Percentiles rank a stretch among this genome's conserved stretches.
phyloP scores from a whole-genome alignment of 30 jellyfish, hydroid and myxozoan species.

The Morbakka virulenta region DNA sequence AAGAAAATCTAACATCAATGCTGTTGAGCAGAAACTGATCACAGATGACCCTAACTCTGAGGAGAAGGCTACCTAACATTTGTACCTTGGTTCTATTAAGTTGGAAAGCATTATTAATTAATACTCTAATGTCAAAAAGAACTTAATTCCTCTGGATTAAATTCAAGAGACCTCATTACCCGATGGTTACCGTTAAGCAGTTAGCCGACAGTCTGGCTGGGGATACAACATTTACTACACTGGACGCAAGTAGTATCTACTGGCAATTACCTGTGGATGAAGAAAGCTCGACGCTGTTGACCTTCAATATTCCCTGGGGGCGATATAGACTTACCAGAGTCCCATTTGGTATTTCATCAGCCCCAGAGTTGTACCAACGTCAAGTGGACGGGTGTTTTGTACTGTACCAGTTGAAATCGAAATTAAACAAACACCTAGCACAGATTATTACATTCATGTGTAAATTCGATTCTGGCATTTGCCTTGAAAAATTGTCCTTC shows the following conservation, averaged over 20 bases:
- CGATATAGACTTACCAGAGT: conserved; percentile 15
- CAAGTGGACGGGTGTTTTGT: conserved; percentile 7
- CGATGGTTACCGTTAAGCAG: conserved; percentile 27
- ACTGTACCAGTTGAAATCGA: conserved; percentile 15
- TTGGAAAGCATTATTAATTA: conserved; percentile 18
- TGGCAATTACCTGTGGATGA: conserved; percentile 50
- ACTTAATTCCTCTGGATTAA: conserved; percentile 9
- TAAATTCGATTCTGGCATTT: too few relatives aligned
- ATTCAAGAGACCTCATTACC: conserved; percentile 27
- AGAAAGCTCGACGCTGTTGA: conserved; percentile 22
- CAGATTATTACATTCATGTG: too few relatives aligned
- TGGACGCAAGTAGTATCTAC: conserved; percentile 26
- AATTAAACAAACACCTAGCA: too few relatives aligned
- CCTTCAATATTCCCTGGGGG: too few relatives aligned
- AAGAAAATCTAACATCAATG: too few relatives aligned
- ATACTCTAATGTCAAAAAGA: conserved; percentile 1
- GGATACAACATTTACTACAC: conserved; percentile 27
- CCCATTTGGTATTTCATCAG: conserved; percentile 24
- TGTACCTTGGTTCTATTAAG: conserved; percentile 22
- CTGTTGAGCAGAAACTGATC: background rate
- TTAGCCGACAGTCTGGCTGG: conserved; percentile 40
- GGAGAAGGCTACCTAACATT: conserved; percentile 24
- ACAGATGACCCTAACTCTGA: background rate
- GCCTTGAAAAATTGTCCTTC: too few relatives aligned
- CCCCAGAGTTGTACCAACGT: too few relatives aligned